Conservation (phyloP, 2,888 invertebrate species). For the Antitype chi region DNA sequence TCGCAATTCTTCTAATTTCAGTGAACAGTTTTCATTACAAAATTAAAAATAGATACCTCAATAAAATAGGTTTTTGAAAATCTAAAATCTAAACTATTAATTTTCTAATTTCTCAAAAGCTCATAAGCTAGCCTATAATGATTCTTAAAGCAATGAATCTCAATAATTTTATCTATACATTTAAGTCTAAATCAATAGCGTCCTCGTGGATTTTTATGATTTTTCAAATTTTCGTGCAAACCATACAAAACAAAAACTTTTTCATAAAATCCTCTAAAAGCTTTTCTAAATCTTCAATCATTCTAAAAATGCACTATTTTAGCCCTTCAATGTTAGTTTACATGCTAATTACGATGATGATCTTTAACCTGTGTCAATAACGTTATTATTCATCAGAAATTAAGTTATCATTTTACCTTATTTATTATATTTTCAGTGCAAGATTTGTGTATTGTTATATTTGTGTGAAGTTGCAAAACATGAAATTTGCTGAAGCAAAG, state of each 20-base stretch:
- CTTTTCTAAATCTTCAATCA: constrained; percentile 78
- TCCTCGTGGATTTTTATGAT: constrained; percentile 76
- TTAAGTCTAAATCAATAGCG: constrained; percentile 70
- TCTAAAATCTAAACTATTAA: constrained; percentile 65
- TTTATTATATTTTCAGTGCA: constrained; percentile 65
- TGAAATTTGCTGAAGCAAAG: constrained; percentile 77
- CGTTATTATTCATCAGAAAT: constrained; percentile 40
- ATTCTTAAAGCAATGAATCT: constrained; percentile 71
- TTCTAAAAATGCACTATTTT: constrained; percentile 80
- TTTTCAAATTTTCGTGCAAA: constrained; percentile 74
- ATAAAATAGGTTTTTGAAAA: constrained; percentile 27
- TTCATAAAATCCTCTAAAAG: constrained; percentile 77
- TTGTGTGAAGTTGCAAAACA: constrained; percentile 70
- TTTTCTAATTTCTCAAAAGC: constrained; percentile 70
- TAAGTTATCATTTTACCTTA: constrained; percentile 51
- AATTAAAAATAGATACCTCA: constrained; percentile 50
- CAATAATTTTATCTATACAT: constrained; percentile 61
- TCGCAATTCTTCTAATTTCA: constrained; percentile 49
- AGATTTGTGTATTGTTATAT: constrained; percentile 62
- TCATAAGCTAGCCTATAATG: constrained; percentile 70
- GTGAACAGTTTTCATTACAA: constrained; percentile 32
- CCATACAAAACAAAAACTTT: constrained; percentile 67
- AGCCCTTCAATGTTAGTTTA: constrained; percentile 74
- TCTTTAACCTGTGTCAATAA: constrained; percentile 35
- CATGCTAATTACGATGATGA: constrained; percentile 76